Percentiles rank a stretch among this genome's conserved stretches.
These are phyloP conservation scores for Orgyia antiqua DNA, from an alignment of 2,888 invertebrate species.

Conservation along the genomic window DNA sequence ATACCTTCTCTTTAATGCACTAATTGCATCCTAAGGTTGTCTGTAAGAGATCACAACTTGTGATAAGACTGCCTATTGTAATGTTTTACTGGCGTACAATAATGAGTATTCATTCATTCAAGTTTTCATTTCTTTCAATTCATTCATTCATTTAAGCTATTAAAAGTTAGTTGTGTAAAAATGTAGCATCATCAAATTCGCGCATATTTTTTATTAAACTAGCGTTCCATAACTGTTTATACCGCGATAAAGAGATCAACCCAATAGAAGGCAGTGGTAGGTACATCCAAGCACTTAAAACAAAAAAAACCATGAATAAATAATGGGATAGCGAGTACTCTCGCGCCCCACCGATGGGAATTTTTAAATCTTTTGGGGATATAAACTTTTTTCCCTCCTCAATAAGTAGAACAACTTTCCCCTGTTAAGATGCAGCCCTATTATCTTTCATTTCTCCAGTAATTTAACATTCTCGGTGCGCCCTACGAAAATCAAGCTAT, in stretches of 20 bases:
- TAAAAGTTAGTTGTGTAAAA: no score
- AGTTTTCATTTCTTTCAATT: no score
- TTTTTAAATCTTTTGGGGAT: constrained; percentile 67
- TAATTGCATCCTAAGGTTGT: no score
- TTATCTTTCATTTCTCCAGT: constrained; percentile 76
- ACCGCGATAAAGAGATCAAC: constrained; percentile 26
- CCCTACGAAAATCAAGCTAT: constrained; percentile 70
- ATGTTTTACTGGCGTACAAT: no score
- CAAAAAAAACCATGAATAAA: constrained; percentile 66
- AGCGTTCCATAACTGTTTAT: constrained; percentile 27
- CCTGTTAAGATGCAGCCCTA: constrained; percentile 62
- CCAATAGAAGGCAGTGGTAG: constrained; percentile 36
- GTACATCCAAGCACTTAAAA: constrained; percentile 29
- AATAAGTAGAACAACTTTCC: constrained; percentile 52
- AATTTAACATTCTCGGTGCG: constrained; percentile 73
- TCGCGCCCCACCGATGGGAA: constrained; percentile 49
- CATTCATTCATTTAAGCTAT: no score
- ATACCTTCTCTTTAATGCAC: no score
- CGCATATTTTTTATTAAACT: no score
- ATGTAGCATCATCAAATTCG: no score
- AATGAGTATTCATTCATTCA: no score
- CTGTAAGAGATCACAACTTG: no score
- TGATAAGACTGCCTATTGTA: no score
- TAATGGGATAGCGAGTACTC: constrained; percentile 49
- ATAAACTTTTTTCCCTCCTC: constrained; percentile 53